Conservation (phyloP, 35 echinoderm and acorn worm genomes). For the Patiria miniata region DNA sequence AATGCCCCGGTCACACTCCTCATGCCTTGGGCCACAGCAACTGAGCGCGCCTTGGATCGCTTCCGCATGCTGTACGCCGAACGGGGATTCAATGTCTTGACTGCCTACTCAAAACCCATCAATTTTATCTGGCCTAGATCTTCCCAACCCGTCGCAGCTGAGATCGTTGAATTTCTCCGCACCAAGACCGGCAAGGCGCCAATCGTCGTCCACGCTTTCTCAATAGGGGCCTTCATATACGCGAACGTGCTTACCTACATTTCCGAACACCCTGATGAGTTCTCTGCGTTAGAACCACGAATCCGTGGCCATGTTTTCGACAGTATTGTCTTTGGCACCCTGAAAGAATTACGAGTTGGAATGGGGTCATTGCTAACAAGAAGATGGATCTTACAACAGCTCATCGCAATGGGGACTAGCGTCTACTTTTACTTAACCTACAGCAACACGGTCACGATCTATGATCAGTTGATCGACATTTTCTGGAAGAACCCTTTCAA, state of each 20-base stretch:
- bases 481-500: conserved; percentile 51
- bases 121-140: conserved; percentile 62
- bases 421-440: conserved; percentile 59
- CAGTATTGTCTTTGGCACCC: conserved; percentile 61
- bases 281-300: conserved; percentile 2
- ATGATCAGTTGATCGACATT: not conserved
- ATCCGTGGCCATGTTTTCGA: conserved; percentile 69
- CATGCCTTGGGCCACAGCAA: conserved; percentile 48
- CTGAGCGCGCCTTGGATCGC: not conserved
- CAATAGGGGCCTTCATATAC: conserved; percentile 69
- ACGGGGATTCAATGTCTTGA: conserved; percentile 77
- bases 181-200: conserved; percentile 9
- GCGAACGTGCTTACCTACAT: conserved; percentile 28
- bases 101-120: conserved; percentile 24
- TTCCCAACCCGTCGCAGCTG: conserved; percentile 37
- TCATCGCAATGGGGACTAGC: not conserved
- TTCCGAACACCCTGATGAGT: not conserved
- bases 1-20: not conserved
- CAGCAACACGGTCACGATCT: conserved; percentile 16
- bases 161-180: conserved; percentile 36
- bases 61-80: conserved; percentile 60
- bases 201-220: conserved; percentile 67
- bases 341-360: conserved; percentile 48
- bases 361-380: conserved; percentile 18
- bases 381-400: conserved; percentile 24